A percentile compares a stretch with the other conserved stretches of the same genome.
Conservation (phyloP, 2,888 invertebrate species). For the Pediacus dermestoides region DNA sequence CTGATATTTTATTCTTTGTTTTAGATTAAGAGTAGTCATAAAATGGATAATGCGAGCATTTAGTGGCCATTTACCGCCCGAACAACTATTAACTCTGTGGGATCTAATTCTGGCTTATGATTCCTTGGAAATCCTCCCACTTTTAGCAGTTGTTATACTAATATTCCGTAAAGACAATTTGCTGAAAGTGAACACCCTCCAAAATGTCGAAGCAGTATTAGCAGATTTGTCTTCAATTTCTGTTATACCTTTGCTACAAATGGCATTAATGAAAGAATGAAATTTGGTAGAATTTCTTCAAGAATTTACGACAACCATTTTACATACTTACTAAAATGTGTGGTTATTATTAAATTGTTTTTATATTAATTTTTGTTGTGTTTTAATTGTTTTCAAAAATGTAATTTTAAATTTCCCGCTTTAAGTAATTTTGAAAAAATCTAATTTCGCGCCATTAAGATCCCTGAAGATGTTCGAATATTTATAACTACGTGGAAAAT, state of each 20-base stretch:
- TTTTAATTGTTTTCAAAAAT: constrained; percentile 7
- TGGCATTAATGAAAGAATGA: constrained; percentile 69
- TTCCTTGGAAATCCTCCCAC: constrained; percentile 81
- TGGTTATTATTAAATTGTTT: no score
- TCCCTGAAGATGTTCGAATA: background rate
- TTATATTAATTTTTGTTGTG: no score
- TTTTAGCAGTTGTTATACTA: constrained; percentile 80
- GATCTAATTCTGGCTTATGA: constrained; percentile 90
- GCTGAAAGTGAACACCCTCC: constrained; percentile 68
- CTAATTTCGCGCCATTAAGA: background rate
- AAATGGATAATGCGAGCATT: constrained; percentile 97
- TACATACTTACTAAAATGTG: background rate
- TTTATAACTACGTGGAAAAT: background rate
- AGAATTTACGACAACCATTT: background rate
- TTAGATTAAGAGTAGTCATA: constrained; percentile 83
- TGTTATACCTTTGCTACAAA: constrained; percentile 78
- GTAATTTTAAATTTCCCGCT: constrained; percentile 17
- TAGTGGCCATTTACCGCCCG: constrained; percentile 89
- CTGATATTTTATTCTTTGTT: constrained; percentile 14
- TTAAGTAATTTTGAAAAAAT: constrained; percentile 7
- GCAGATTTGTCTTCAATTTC: constrained; percentile 85
- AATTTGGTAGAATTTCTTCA: constrained; percentile 3
- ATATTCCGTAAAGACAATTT: constrained; percentile 84
- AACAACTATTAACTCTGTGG: constrained; percentile 89
- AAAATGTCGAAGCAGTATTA: constrained; percentile 80